These are phyloP conservation scores for Exaiptasia diaphana DNA, from an alignment of 64 coral and sea anemone genomes.

Conservation along the genomic window DNA sequence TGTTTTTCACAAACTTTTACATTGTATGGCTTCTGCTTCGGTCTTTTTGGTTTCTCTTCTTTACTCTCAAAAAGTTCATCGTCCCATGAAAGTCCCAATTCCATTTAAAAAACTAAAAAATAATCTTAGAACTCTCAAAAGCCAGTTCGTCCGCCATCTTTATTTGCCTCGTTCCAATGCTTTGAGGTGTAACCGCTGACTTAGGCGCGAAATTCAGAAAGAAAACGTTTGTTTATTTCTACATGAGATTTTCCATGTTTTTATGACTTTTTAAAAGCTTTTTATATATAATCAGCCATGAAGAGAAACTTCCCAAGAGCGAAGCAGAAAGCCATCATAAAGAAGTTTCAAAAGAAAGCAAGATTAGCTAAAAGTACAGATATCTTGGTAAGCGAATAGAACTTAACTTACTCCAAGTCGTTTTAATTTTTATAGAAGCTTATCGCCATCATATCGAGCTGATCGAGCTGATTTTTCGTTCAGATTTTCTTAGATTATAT, in stretches of 20 bases:
- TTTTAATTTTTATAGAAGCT: not conserved
- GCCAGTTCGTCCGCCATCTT: too few relatives aligned
- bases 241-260: not conserved
- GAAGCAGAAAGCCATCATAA: slow-evolving; percentile 82
- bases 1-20: slow-evolving; percentile 59
- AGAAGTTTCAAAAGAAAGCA: slow-evolving; percentile 74
- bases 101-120: slow-evolving; percentile 4
- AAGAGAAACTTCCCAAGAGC: slow-evolving; percentile 70
- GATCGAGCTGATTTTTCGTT: not conserved
- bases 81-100: slow-evolving; percentile 55
- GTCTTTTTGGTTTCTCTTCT: not conserved
- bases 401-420: not conserved
- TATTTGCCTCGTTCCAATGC: not conserved
- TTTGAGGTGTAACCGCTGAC: not conserved
- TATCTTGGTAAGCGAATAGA: slow-evolving; percentile 67
- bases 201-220: not conserved
- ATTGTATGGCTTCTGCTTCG: slow-evolving; percentile 35
- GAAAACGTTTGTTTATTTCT: not conserved
- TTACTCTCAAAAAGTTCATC: slow-evolving; percentile 63
- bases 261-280: not conserved
- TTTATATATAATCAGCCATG: slow-evolving; percentile 10
- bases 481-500: slow-evolving; percentile 93
- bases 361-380: slow-evolving; percentile 70
- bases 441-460: not conserved
- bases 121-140: too few relatives aligned